Conservation (phyloP, 2,888 invertebrate species). For the Mamestra brassicae region DNA sequence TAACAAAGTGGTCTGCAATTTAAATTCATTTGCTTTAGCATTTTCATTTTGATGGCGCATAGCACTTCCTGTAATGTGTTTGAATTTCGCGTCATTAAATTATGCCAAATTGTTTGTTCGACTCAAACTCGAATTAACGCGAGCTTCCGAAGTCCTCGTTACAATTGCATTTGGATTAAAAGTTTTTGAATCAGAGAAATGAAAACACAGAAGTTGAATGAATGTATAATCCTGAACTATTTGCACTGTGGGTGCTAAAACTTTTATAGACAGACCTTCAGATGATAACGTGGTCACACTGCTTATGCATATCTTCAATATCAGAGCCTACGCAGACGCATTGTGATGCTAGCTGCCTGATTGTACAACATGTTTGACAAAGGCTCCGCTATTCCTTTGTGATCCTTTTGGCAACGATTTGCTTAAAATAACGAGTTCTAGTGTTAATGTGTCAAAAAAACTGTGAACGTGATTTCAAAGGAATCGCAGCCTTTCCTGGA, state of each 20-base stretch:
- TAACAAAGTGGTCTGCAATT: background rate
- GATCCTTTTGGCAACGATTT: too few species aligned
- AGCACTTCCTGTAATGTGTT: constrained; percentile 12
- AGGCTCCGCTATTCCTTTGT: too few species aligned
- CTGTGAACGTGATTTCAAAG: too few species aligned
- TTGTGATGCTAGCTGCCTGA: background rate
- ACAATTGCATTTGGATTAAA: background rate
- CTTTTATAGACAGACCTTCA: background rate
- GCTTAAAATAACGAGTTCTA: too few species aligned
- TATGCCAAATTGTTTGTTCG: constrained; percentile 9
- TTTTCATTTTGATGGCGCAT: background rate
- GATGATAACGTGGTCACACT: background rate
- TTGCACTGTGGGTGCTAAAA: background rate
- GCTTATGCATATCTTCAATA: background rate
- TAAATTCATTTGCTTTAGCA: background rate
- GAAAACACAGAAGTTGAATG: background rate
- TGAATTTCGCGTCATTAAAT: constrained; percentile 19
- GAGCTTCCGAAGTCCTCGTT: constrained; percentile 6
- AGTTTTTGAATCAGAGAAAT: background rate
- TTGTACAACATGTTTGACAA: too few species aligned
- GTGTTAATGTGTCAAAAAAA: too few species aligned
- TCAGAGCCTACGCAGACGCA: background rate
- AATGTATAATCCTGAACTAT: background rate
- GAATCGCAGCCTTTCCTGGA: too few species aligned
- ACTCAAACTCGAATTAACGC: background rate